Evolutionary conservation across 2,113 vertebrate genomes (phyloP), one percentile per base, ranked within the genome.

Genomic region (Lipophrys pholis): DNA sequence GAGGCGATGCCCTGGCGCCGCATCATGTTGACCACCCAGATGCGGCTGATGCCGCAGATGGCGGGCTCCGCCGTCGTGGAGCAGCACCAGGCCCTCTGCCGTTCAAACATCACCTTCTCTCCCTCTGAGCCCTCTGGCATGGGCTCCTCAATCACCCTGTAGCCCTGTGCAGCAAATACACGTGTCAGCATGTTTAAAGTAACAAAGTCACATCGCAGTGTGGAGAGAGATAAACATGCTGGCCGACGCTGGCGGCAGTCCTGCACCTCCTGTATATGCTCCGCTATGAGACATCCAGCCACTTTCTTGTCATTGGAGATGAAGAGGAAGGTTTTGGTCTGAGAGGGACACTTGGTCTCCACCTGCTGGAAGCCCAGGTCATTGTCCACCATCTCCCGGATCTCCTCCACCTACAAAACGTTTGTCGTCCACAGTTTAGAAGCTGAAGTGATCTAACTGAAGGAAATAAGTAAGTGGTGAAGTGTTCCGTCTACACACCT

Each of bases 11-110:
- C 96, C 87, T 92, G 95, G 11, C 98, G 93, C 40, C 98, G 95
- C 97, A 99, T 98, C 95, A 97, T 94, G 87, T 94, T 97, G 89
- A 98, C 98, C 0, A 99, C 98, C 98, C 98, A 99, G 81, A 99
- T 99, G 9, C 98, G 96, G 77, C 98, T 99, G 81, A 99, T 97
- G 12, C 98, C 98, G 43, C 98, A 99, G 58, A 99, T 95, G 0
- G 98, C 97, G 0, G 98, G 97, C 38, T 99, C 97, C 6, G 97
- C 94, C 6, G 89, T 93, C 0, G 95, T 97, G 52, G 97, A 99
- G 73, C 98, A 99, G 92, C 98, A 99, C 98, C 98, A 99, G 0
- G 98, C 98, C 63, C 97, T 96, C 80, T 98, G 97, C 15, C 96
- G 95, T 82, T 99, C 98, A 87, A 96, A 97, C 91, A 97, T 95